Base-by-base conservation (phyloP, 2,797 vertebrate genomes). In the Gadopsis bispinosus region DNA sequence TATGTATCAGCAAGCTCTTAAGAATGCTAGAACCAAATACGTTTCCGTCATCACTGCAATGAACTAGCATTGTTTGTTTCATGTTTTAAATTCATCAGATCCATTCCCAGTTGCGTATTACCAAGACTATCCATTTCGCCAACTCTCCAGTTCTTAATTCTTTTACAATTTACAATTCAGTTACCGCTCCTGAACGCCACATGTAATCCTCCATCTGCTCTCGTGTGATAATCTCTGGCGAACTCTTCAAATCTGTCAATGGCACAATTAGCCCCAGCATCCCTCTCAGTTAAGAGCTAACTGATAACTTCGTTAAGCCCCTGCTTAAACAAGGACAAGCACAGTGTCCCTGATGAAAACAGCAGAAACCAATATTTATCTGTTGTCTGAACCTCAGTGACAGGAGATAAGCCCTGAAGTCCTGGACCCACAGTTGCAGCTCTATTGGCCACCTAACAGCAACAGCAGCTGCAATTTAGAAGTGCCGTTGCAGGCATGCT, bases 201-300 rank as follows among this genome's bases (percentile, higher is more conserved):
- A 33, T 43, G 35, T 66, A 63, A 56, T n/a, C 60, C 6, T 51
- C 50, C 11, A 16, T 8, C 3, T 35, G 51, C 53, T 60, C 37
- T 76, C 53, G 69, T 64, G 53, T 60, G 47, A 69, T 41, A 55
- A 41, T 53, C 51, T 8, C 62, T 35, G 20, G 41, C 53, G 56
- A 70, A 62, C 4, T n/a, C 50, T 60, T 55, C 72, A 22, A 54
- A 78, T 51, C 55, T 35, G 45, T 78, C 69, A 73, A 33, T 59
- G 14, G 41, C 39, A 60, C 59, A 68, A 50, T 70, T 66, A 63
- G 22, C 60, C 56, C 26, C 39, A 43, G 39, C 33, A 10, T 79
- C 45, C 35, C 61, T 70, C 48, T 74, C 47, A 35, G 58, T 84
- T 77, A 68, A 53, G 43, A 53, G 43, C 51, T 48, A 39, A 59